These are phyloP conservation scores for Oegoconia quadripuncta DNA, from an alignment of 2,888 invertebrate species.

Conservation along the genomic window DNA sequence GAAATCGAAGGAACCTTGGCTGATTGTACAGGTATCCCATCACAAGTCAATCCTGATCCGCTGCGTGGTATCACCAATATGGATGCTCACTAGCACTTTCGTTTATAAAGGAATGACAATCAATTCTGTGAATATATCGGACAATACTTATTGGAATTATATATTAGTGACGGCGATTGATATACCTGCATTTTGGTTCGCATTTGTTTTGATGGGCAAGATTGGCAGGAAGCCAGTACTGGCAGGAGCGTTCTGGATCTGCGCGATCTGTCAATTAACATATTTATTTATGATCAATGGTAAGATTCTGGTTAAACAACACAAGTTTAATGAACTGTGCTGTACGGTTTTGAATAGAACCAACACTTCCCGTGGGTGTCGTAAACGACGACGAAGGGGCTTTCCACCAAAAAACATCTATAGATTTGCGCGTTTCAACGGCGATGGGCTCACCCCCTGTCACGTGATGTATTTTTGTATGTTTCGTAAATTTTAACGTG, in stretches of 20 bases:
- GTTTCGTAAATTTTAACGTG: no score
- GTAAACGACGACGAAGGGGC: no score
- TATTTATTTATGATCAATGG: constrained; percentile 75
- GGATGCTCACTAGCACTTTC: constrained; percentile 82
- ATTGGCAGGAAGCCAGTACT: no score
- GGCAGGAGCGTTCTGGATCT: constrained; percentile 78
- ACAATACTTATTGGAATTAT: constrained; percentile 82
- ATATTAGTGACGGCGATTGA: constrained; percentile 80
- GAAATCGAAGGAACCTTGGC: constrained; percentile 41
- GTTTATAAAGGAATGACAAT: constrained; percentile 83
- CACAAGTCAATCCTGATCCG: constrained; percentile 43
- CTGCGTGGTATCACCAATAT: constrained; percentile 62
- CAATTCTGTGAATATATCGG: constrained; percentile 81
- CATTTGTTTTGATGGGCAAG: constrained; percentile 77
- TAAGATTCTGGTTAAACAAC: no score
- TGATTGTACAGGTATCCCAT: constrained; percentile 46
- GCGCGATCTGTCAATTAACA: constrained; percentile 75
- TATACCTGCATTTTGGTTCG: constrained; percentile 82
- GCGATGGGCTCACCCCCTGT: no score
- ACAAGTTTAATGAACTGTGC: no score
- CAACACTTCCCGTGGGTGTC: no score
- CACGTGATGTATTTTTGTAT: no score
- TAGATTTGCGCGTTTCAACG: no score
- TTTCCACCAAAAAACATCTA: no score
- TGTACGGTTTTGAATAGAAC: no score